Evolutionary conservation across 2,888 invertebrate species (phyloP).

Genomic region (Colletes collaris): DNA sequence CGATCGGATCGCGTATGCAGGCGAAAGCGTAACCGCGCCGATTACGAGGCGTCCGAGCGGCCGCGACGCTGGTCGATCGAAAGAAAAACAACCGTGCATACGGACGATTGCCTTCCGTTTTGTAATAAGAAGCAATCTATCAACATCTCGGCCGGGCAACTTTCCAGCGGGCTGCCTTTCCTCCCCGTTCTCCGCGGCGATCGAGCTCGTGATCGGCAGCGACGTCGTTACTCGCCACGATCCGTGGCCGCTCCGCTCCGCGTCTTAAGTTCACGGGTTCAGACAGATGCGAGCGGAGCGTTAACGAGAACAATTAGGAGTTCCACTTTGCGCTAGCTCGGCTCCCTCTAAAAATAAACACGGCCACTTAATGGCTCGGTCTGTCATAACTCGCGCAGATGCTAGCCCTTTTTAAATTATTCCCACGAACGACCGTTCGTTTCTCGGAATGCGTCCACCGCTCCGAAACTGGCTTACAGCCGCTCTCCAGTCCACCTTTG

Average conservation of each 20-base stretch:
- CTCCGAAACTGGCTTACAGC: conserved; percentile 23
- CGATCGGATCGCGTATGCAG: too few relatives aligned
- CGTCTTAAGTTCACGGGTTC: conserved; percentile 80
- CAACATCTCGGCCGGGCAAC: background rate
- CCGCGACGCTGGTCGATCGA: too few relatives aligned
- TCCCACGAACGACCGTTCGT: conserved; percentile 72
- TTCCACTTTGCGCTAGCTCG: conserved; percentile 80
- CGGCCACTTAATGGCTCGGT: conserved; percentile 77
- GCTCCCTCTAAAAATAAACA: conserved; percentile 81
- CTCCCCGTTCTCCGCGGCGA: conserved; percentile 19
- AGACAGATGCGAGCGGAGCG: conserved; percentile 81
- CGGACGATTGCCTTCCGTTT: background rate
- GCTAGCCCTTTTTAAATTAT: conserved; percentile 75
- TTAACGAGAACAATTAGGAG: conserved; percentile 82
- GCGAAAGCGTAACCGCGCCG: too few relatives aligned
- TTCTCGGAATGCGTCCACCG: conserved; percentile 67
- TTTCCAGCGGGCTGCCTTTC: background rate
- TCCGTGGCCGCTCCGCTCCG: conserved; percentile 51
- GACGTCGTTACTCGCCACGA: conserved; percentile 40
- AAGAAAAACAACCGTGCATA: background rate
- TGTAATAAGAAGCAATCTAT: background rate
- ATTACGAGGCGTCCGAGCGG: too few relatives aligned
- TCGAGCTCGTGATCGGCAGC: conserved; percentile 26
- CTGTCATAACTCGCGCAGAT: conserved; percentile 77
- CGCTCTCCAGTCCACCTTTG: conserved; percentile 12